Evolutionary conservation across 2,888 invertebrate genomes (phyloP).

Genomic region (Polyploca ridens): DNA sequence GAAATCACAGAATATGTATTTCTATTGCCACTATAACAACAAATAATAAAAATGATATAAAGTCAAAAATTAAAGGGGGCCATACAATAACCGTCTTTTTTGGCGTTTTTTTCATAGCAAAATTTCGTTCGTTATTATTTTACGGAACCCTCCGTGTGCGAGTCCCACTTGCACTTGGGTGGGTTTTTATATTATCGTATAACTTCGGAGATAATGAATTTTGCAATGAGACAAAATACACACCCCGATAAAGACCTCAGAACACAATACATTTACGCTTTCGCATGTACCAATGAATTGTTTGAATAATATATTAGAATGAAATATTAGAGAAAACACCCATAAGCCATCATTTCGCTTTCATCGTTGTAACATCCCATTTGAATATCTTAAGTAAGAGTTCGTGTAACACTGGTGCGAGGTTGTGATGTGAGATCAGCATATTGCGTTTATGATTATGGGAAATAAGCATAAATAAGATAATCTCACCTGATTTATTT

Average conservation of each 20-base stretch:
- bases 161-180: no score
- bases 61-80: no score
- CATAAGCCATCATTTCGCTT: slow-evolving; percentile 3
- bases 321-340: slow-evolving; percentile 11
- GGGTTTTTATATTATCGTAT: no score
- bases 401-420: not conserved
- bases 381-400: slow-evolving; percentile 7
- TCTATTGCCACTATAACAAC: no score
- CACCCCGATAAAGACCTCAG: not conserved
- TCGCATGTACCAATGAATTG: slow-evolving; percentile 5
- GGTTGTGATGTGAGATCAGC: not conserved
- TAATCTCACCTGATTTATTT: not conserved
- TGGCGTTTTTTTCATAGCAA: no score
- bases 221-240: not conserved
- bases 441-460: not conserved
- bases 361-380: not conserved
- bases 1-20: no score
- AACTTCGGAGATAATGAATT: not conserved
- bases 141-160: no score
- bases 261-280: not conserved
- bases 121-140: no score
- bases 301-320: not conserved
- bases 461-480: not conserved
- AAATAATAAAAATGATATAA: no score
- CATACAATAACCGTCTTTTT: no score